Evolutionary conservation across 35 echinoderm and acorn worm species (phyloP).

Genomic region (Apostichopus japonicus): DNA sequence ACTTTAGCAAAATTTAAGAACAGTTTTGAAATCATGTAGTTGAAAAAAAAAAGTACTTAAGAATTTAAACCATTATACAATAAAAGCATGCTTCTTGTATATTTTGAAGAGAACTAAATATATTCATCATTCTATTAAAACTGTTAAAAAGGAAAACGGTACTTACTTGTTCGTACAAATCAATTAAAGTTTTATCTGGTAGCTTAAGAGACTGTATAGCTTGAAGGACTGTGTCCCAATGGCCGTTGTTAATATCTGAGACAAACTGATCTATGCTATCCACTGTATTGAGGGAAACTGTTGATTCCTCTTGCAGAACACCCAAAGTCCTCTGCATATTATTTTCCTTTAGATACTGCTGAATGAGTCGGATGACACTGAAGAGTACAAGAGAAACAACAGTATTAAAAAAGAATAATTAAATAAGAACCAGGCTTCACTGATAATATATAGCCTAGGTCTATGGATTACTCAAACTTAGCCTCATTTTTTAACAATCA

Average conservation of each 20-base stretch:
- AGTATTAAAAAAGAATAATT: not conserved
- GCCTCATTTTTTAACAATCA: no score
- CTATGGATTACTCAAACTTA: no score
- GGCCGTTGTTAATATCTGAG: conserved; percentile 96
- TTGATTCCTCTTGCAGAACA: conserved; percentile 87
- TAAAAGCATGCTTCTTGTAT: no score
- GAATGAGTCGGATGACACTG: conserved; percentile 96
- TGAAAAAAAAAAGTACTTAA: no score
- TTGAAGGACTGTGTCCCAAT: conserved; percentile 98
- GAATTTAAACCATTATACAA: no score
- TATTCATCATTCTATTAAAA: no score
- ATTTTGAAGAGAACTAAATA: no score
- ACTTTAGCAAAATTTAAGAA: no score
- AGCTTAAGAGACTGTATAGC: conserved; percentile 98
- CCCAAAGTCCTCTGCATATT: conserved; percentile 75
- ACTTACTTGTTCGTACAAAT: conserved; percentile 95
- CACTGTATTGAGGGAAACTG: conserved; percentile 94
- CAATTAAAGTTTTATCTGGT: conserved; percentile 94
- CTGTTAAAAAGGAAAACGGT: no score
- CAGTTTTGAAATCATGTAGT: no score
- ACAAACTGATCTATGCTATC: conserved; percentile 98
- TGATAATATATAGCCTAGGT: no score
- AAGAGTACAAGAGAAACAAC: conserved; percentile 23
- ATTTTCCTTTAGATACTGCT: conserved; percentile 97
- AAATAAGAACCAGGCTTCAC: no score